Evolutionary conservation across 2,888 invertebrate genomes (phyloP), one percentile per base, ranked within the genome.

Genomic region (Hydroisotoma schaefferi): DNA sequence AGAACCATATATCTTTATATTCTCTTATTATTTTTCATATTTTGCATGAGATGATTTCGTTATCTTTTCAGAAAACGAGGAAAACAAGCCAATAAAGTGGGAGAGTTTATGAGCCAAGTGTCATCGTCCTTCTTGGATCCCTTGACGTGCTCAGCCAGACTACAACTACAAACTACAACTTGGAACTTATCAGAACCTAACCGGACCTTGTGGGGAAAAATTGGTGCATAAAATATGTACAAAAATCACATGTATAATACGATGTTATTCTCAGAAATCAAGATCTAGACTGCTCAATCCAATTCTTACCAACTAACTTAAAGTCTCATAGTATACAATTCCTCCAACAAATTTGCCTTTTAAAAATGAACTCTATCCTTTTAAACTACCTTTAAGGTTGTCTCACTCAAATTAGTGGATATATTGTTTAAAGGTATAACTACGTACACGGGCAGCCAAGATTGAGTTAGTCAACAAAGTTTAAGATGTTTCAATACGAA

Each of bases 51-150:
- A 10, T 15, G 8, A 18, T 40, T 46, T 44, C 48, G 53, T 56
- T 57, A 37, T 54, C n/a, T 47, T 69, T 69, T 29, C 69, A 69
- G 69, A 69, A 55, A 69, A 61, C 38, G 70, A 70, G 27, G 70
- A 70, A 55, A 67, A 56, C 49, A 57, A 67, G 55, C 63, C 61
- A 23, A 60, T 70, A 53, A 70, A 70, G 56, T 70, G 70, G 70
- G 70, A 70, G 48, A 68, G 63, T 57, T 62, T 70, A 61, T 70
- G 65, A 68, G 51, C 23, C 47, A 23, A 46, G n/a, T 40, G 40
- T 40, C 40, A 40, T 40, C 40, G 40, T 40, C 40, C n/a, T 40
- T 40, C 40, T 40, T 49, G 40, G 44, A 40, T 40, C n/a, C 40
- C 40, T 40, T 40, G 40, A 40, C 40, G 40, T 40, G 40, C 40